Conservation (phyloP, 1,140 invertebrate species). For the Manduca sexta region DNA sequence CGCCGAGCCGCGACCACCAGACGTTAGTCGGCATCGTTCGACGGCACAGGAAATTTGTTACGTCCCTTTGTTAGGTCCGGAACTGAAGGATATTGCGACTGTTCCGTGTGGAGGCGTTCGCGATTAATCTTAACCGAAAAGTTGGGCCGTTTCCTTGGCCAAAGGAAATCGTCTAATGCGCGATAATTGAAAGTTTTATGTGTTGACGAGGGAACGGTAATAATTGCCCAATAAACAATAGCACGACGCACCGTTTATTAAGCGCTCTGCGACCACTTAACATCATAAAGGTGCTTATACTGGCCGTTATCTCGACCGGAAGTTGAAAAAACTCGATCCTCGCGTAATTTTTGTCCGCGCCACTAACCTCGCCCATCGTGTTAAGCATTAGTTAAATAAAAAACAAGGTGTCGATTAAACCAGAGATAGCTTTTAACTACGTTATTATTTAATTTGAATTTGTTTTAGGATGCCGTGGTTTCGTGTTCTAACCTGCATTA, state of each 20-base stretch:
- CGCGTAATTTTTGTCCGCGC: slow-evolving; percentile 49
- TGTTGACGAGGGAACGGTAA: slow-evolving; percentile 14
- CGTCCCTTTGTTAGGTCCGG: slow-evolving; percentile 40
- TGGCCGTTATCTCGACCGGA: slow-evolving; percentile 58
- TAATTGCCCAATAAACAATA: slow-evolving; percentile 35
- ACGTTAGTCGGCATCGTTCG: slow-evolving; percentile 36
- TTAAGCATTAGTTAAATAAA: slow-evolving; percentile 51
- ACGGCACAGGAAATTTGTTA: slow-evolving; percentile 39
- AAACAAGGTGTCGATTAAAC: slow-evolving; percentile 55
- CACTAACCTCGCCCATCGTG: slow-evolving; percentile 19
- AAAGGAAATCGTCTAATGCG: slow-evolving; percentile 49
- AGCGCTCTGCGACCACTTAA: slow-evolving; percentile 47
- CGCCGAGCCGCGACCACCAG: no score
- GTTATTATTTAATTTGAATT: slow-evolving; percentile 55
- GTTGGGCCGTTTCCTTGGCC: slow-evolving; percentile 26
- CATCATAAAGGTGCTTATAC: slow-evolving; percentile 51
- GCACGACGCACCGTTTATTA: slow-evolving; percentile 32
- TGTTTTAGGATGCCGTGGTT: slow-evolving; percentile 34
- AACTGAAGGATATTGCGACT: slow-evolving; percentile 45
- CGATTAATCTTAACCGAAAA: slow-evolving; percentile 40
- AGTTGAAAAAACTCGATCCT: slow-evolving; percentile 54
- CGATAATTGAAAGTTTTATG: slow-evolving; percentile 40
- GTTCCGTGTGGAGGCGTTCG: slow-evolving; percentile 35
- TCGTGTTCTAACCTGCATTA: slow-evolving; percentile 12
- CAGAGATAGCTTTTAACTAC: slow-evolving; percentile 48